Conservation (phyloP, 2,888 invertebrate species). For the Chorisops tibialis region DNA sequence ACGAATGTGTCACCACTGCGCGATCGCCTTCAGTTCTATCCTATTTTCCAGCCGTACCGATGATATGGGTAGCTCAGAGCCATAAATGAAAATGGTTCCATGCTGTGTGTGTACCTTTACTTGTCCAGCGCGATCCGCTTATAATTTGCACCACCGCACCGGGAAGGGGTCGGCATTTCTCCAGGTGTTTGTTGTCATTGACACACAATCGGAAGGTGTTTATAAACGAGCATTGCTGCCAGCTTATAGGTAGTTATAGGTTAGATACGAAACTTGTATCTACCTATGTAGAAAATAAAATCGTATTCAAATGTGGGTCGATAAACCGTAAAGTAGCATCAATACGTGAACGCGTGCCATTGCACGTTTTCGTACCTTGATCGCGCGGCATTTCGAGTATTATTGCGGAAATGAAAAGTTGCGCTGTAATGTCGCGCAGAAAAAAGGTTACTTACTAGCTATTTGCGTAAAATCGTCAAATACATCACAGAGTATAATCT, state of each 20-base stretch:
- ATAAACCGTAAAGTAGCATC: constrained; percentile 33
- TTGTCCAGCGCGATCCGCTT: background rate
- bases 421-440: no score
- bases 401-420: no score
- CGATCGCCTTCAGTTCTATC: background rate
- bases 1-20: background rate
- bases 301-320: constrained; percentile 28
- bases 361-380: constrained; percentile 17
- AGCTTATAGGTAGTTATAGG: background rate
- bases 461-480: no score
- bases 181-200: constrained; percentile 22
- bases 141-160: background rate
- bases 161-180: background rate
- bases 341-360: constrained; percentile 24
- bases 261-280: no score
- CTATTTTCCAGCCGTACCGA: background rate
- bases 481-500: no score
- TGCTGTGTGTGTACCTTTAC: no score
- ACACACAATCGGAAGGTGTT: constrained; percentile 25
- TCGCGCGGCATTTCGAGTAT: background rate
- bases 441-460: no score
- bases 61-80: background rate
- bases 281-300: no score
- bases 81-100: no score
- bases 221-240: constrained; percentile 6